Evolutionary conservation across 2,888 invertebrate species (phyloP).

Genomic region (Dromius quadrimaculatus): DNA sequence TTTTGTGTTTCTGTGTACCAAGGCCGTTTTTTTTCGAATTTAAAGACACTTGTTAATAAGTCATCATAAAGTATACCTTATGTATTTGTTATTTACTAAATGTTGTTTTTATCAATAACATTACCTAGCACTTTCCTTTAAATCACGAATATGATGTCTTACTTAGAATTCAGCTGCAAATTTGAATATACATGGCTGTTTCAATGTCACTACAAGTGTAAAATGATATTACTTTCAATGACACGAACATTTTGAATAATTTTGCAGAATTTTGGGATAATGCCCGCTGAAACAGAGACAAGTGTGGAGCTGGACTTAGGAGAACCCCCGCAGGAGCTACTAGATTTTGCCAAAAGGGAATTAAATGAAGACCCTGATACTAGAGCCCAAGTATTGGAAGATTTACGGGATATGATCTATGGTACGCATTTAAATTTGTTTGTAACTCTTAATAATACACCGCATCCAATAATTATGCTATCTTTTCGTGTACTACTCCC

Average conservation of each 20-base stretch:
- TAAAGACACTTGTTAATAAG: too few species aligned
- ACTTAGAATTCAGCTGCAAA: not conserved
- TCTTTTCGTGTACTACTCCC: too few species aligned
- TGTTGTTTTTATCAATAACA: constrained; percentile 10
- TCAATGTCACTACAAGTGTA: not conserved
- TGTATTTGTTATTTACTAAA: too few species aligned
- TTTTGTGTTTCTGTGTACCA: too few species aligned
- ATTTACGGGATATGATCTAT: constrained; percentile 80
- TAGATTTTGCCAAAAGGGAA: constrained; percentile 76
- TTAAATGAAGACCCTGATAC: constrained; percentile 80
- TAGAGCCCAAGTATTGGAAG: constrained; percentile 75
- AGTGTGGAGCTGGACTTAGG: constrained; percentile 73
- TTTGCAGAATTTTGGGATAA: too few species aligned
- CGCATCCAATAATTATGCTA: too few species aligned
- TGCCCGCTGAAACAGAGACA: constrained; percentile 71
- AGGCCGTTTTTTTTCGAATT: too few species aligned
- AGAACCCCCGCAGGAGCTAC: constrained; percentile 75
- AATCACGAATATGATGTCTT: not conserved
- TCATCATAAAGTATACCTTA: too few species aligned
- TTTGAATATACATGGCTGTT: not conserved
- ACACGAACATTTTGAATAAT: not conserved
- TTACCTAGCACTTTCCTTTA: not conserved
- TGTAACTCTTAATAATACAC: too few species aligned
- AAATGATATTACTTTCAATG: not conserved
- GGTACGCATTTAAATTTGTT: too few species aligned